Percentiles rank a stretch among this genome's conserved stretches.
These are phyloP conservation scores for Anoncus sp. DNA, from an alignment of 2,888 invertebrate genomes.

Conservation along the genomic window DNA sequence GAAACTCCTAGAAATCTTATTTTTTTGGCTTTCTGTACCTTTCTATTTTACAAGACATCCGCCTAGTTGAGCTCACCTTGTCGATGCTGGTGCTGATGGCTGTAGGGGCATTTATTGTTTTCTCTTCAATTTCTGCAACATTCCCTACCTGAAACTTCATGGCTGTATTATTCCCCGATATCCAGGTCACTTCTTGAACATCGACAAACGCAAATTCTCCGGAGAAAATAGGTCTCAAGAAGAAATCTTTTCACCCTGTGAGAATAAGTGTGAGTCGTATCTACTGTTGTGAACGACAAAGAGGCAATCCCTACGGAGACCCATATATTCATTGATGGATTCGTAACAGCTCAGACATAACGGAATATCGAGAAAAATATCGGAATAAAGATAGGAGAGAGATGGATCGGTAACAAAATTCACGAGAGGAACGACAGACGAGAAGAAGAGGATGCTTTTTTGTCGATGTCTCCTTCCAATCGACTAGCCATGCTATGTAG, in stretches of 20 bases:
- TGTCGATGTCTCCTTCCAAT: constrained; percentile 61
- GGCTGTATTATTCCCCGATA: background rate
- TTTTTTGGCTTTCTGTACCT: background rate
- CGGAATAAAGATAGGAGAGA: constrained; percentile 5
- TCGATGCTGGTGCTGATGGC: constrained; percentile 6
- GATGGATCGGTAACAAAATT: constrained; percentile 4
- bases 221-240: constrained; percentile 10
- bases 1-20: too few relatives aligned
- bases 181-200: background rate
- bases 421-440: background rate
- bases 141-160: background rate
- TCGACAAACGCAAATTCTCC: constrained; percentile 32
- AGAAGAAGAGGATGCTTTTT: constrained; percentile 43
- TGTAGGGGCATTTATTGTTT: background rate
- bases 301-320: background rate
- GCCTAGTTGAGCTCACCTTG: background rate
- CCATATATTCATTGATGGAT: constrained; percentile 16
- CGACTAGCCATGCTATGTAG: constrained; percentile 42
- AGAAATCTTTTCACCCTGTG: constrained; percentile 23
- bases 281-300: background rate
- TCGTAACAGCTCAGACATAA: constrained; percentile 12
- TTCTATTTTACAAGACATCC: background rate
- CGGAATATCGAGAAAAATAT: background rate
- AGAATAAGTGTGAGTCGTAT: background rate
- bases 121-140: constrained; percentile 18